These are phyloP conservation scores for cattle (Bos taurus) DNA, from an alignment of 2,113 vertebrate genomes.

Conservation along the genomic window ARS-UCD2.0 NC_037335.1:28304001-28304500, in stretches of 20 bases:
- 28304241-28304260: not conserved
- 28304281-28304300: not conserved
- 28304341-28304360: not conserved
- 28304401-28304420: not conserved
- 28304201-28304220: not conserved
- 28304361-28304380: not conserved
- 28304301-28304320: not conserved
- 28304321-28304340: not conserved
- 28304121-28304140: not conserved
- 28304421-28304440: not conserved
- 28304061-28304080: not conserved
- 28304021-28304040: not conserved
- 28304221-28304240: not conserved
- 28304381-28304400: not conserved
- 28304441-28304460: not conserved
- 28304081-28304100: constrained; percentile 4
- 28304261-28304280: not conserved
- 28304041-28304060: not conserved
- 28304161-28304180: not conserved
- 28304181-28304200: not conserved
- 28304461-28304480: not conserved
- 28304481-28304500: not conserved
- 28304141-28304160: not conserved
- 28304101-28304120: not conserved
- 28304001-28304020: not conserved